A percentile compares a stretch with the other conserved stretches of the same genome.
These are phyloP conservation scores for Thyatira batis DNA, from an alignment of 2,888 invertebrate species.

Conservation along the genomic window DNA sequence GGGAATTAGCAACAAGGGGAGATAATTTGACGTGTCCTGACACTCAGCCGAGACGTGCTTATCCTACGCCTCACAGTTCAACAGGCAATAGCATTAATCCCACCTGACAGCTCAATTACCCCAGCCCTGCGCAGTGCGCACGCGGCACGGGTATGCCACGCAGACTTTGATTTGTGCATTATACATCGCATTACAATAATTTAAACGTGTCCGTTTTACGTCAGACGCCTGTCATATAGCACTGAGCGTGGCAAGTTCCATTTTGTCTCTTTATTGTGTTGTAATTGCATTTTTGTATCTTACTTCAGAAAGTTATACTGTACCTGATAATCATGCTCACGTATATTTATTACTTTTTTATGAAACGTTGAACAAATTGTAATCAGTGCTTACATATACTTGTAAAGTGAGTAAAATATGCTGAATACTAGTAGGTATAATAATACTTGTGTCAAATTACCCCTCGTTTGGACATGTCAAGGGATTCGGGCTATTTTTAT, in stretches of 20 bases:
- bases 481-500: too few species aligned
- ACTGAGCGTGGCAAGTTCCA: conserved; percentile 25
- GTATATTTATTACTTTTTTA: too few species aligned
- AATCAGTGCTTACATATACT: too few species aligned
- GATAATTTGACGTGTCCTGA: conserved; percentile 54
- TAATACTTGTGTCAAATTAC: too few species aligned
- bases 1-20: conserved; percentile 35
- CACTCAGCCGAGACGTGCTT: conserved; percentile 23
- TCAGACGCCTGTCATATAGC: conserved; percentile 47
- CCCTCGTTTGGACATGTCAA: too few species aligned
- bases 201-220: conserved; percentile 44
- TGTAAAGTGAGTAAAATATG: too few species aligned
- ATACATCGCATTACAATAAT: conserved; percentile 46
- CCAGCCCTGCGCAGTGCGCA: conserved; percentile 24
- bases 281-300: conserved; percentile 51
- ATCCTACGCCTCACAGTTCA: conserved; percentile 39
- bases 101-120: conserved; percentile 73
- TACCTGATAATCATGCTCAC: too few species aligned
- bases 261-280: conserved; percentile 42
- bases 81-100: conserved; percentile 65
- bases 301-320: too few species aligned
- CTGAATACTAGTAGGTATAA: too few species aligned
- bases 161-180: conserved; percentile 47
- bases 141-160: conserved; percentile 1
- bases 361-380: too few species aligned